Base-by-base conservation (phyloP, 2,888 invertebrate species). In the Acleris holmiana region DNA sequence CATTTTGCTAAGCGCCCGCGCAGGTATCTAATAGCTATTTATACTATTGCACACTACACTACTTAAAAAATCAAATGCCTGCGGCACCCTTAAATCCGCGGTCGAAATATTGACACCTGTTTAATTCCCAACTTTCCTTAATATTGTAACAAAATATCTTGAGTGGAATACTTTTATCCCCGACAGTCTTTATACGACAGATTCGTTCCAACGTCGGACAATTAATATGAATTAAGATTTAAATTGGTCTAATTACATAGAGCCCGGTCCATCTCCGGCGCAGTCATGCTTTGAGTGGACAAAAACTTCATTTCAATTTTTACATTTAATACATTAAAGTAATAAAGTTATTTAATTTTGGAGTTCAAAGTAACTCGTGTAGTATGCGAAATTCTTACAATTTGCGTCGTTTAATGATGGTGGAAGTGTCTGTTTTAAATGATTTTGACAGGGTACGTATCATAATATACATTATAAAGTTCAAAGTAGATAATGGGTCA, bases 191-290 rank as follows among this genome's bases (percentile, higher is more conserved):
- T 85, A 81, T 84, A 86, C 88, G 87, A 86, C 89, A 89, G 90
- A 91, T 91, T 91, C 90, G 89, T 89, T 88, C 89, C 86, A 87
- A 86, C 90, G 86, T 88, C 82, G 79, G 82, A 91, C 91, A 92
- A 92, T 92, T 92, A 91, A 91, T 92, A 92, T 90, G 91, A 92
- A 91, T 92, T 92, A 91, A 88, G 90, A 92, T 91, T 91, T 92
- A 91, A 92, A 92, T 92, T 91, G 91, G 90, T 91, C 89, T 92
- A 91, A 92, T 91, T 92, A 90, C 86, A 88, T 89, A 87, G 90
- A 89, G 83, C 85, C 83, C 81, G 85, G 84, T 79, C 86, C 86
- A 85, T 86, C 88, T 87, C 82, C 80, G 80, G 74, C 83, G 74
- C 44, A 79, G 83, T 80, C 80, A 82, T 83, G 82, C 85, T 84